Conservation (phyloP, 2,113 vertebrate species). For the Psittacus erithacus region DNA sequence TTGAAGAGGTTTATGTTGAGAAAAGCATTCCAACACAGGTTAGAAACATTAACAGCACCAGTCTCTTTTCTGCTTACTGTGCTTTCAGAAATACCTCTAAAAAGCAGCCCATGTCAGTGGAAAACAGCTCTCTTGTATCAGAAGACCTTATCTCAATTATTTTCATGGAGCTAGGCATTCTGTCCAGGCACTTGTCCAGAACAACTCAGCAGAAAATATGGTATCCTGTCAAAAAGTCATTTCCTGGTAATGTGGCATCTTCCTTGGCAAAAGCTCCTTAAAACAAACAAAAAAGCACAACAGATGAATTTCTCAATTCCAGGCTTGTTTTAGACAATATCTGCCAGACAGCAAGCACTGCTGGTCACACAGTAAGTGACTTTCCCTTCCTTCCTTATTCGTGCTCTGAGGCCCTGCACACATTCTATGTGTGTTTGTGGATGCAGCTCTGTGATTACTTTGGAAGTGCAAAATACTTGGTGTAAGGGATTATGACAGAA, state of each 20-base stretch:
- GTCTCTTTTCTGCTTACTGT: not conserved
- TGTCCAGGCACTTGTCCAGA: not conserved
- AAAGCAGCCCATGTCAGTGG: not conserved
- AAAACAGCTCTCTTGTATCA: not conserved
- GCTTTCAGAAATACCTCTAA: not conserved
- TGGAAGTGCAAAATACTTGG: slow-evolving; percentile 9
- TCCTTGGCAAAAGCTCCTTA: slow-evolving; percentile 32
- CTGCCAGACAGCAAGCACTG: not conserved
- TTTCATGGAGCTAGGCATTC: not conserved
- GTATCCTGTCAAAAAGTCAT: not conserved
- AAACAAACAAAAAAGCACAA: slow-evolving; percentile 30
- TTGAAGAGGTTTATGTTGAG: not conserved
- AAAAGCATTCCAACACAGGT: not conserved
- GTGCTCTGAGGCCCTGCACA: not conserved
- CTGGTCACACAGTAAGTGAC: not conserved
- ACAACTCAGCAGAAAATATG: not conserved
- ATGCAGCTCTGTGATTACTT: slow-evolving; percentile 35
- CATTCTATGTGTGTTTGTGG: not conserved
- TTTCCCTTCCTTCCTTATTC: slow-evolving; percentile 32
- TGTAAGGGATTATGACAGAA: not conserved
- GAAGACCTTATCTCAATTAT: not conserved
- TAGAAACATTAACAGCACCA: not conserved
- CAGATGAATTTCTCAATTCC: slow-evolving; percentile 16
- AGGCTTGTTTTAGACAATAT: not conserved
- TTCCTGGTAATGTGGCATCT: slow-evolving; percentile 47